phyloP scores from a whole-genome alignment of 1,140 invertebrate genomes.

The Dermatophagoides farinae region DNA sequence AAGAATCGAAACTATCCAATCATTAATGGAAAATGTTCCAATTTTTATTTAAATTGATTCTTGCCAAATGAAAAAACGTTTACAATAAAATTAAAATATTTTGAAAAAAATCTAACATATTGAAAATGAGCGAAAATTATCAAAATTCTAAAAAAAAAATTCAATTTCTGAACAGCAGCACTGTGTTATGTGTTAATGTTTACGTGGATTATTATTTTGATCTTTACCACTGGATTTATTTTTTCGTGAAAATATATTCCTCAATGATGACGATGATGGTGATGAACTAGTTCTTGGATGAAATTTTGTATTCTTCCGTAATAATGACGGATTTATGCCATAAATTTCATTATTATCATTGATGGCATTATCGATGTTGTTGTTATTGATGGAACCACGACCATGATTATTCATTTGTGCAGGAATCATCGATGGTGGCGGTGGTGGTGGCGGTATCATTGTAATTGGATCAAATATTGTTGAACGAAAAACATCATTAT shows the following conservation, averaged over 20 bases:
- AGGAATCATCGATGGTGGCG: neutral
- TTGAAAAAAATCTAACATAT: too few species aligned
- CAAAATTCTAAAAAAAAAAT: too few species aligned
- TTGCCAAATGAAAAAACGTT: too few species aligned
- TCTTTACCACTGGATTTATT: neutral
- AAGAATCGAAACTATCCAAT: too few species aligned
- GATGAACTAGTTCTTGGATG: neutral
- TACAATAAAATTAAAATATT: too few species aligned
- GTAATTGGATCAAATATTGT: neutral
- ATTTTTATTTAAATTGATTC: too few species aligned
- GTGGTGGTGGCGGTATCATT: neutral
- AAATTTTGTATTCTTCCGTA: neutral
- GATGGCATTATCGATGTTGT: neutral
- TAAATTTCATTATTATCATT: slow-evolving; percentile 1
- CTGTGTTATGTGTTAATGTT: too few species aligned
- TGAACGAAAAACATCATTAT: neutral
- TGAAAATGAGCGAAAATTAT: too few species aligned
- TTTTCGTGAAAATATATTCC: neutral
- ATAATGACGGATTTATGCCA: neutral
- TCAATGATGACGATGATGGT: neutral
- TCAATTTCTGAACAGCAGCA: too few species aligned
- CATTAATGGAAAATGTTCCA: too few species aligned
- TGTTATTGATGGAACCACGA: neutral
- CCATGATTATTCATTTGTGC: neutral
- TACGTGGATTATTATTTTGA: too few species aligned